Evolutionary conservation across 2,113 vertebrate genomes (phyloP), one percentile per base, ranked within the genome.

Genomic region (Orycteropus afer): DNA sequence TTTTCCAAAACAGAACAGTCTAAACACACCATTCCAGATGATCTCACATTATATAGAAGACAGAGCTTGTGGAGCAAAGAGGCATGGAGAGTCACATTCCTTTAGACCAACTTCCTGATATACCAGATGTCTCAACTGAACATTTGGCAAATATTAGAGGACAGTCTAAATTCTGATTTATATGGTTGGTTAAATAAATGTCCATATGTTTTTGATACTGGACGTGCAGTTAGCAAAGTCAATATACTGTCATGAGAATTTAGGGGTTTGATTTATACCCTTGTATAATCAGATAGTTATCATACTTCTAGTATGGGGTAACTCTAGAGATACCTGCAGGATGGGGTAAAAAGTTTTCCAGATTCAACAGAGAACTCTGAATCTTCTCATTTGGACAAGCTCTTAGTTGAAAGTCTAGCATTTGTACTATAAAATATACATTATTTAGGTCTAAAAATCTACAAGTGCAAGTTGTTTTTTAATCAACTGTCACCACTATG

Each of bases 171-270:
- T 86, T 86, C 76, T 93, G 90, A 85, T 81, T 80, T 83, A 53
- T 78, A 73, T 20, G 84, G 40, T 55, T 73, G 37, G 84, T 74
- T 84, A 91, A 92, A 74, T 91, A 73, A 91, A 82, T 22, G 42
- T 10, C 90, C 93, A 85, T 90, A 74, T 90, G 90, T 93, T 97
- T 94, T 89, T 95, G 45, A 96, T 95, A 86, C 29, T 93, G n/a
- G 59, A 76, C 25, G 47, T 8, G 9, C n/a, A 96, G 29, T 71
- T 91, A 95, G 77, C 67, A 89, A 93, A 96, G 81, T 85, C 27
- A 37, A 92, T 78, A 91, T 32, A 12, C 65, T 88, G 77, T 92
- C 90, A 85, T 53, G 81, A 91, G 77, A 57, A 84, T 27, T 77
- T 76, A 45, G n/a, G 51, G 32, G 7, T 47, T 93, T 93, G 94